Evolutionary conservation across 2,797 vertebrate species (phyloP).

Genomic region (Sebastes hubbsi): DNA sequence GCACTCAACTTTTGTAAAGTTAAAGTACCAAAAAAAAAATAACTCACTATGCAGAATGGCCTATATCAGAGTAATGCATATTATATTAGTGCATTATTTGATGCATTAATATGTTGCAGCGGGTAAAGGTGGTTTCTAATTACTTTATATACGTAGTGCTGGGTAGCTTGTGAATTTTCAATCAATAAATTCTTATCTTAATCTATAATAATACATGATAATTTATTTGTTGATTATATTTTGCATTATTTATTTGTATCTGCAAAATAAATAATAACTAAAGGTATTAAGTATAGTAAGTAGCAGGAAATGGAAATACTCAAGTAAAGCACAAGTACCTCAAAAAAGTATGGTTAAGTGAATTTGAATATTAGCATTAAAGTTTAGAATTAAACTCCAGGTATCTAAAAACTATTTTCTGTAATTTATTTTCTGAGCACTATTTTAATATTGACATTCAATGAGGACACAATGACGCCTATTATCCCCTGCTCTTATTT

Average conservation of each 20-base stretch:
- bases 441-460: not conserved
- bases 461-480: not conserved
- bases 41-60: too few species aligned
- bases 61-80: not conserved
- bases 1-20: not conserved
- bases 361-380: not conserved
- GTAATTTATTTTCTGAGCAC: not conserved
- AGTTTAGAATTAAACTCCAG: not conserved
- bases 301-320: not conserved
- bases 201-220: not conserved
- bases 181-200: not conserved
- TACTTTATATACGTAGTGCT: too few species aligned
- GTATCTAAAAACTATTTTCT: not conserved
- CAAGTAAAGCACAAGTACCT: not conserved
- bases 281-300: not conserved
- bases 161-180: too few species aligned
- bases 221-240: not conserved
- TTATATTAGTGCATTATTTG: not conserved
- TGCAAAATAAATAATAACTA: not conserved
- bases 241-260: not conserved
- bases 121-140: not conserved
- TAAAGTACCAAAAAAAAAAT: too few species aligned
- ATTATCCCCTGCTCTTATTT: not conserved
- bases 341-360: not conserved
- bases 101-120: not conserved